Evolutionary conservation across 2,888 invertebrate genomes (phyloP).

Genomic region (Bibio marci): DNA sequence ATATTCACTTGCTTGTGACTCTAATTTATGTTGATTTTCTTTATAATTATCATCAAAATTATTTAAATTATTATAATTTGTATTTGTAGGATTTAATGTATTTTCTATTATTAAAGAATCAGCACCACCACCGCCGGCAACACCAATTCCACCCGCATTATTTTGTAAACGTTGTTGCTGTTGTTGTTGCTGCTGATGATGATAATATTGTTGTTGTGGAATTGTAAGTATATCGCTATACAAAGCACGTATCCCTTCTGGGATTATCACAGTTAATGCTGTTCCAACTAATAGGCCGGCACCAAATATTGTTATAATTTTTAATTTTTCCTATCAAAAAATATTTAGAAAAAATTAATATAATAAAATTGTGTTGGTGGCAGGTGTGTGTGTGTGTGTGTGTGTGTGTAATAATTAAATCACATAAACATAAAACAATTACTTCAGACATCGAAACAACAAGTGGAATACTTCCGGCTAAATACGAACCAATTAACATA

Average conservation of each 20-base stretch:
- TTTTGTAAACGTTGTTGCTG: constrained; percentile 20
- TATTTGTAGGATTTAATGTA: too few species aligned
- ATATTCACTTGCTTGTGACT: constrained; percentile 12
- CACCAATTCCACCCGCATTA: background rate
- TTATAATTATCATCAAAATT: constrained; percentile 49
- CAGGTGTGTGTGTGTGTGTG: too few species aligned
- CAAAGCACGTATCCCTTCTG: constrained; percentile 87
- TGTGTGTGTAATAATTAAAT: too few species aligned
- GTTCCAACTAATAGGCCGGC: constrained; percentile 96
- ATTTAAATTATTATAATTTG: constrained; percentile 10
- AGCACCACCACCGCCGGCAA: background rate
- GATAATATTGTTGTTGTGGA: constrained; percentile 15
- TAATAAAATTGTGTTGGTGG: too few species aligned
- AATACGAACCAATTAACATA: constrained; percentile 91
- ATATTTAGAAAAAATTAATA: too few species aligned
- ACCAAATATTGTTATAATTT: constrained; percentile 86
- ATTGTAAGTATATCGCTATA: constrained; percentile 29
- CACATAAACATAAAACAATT: too few species aligned
- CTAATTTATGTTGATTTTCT: background rate
- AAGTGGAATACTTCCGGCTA: constrained; percentile 88
- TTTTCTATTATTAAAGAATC: background rate
- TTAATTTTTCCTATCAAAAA: constrained; percentile 68
- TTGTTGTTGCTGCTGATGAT: constrained; percentile 16
- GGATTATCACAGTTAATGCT: constrained; percentile 93
- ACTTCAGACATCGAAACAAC: constrained; percentile 93